These are phyloP conservation scores for Anastrepha obliqua DNA, from an alignment of 1,140 invertebrate species.

Conservation along the genomic window DNA sequence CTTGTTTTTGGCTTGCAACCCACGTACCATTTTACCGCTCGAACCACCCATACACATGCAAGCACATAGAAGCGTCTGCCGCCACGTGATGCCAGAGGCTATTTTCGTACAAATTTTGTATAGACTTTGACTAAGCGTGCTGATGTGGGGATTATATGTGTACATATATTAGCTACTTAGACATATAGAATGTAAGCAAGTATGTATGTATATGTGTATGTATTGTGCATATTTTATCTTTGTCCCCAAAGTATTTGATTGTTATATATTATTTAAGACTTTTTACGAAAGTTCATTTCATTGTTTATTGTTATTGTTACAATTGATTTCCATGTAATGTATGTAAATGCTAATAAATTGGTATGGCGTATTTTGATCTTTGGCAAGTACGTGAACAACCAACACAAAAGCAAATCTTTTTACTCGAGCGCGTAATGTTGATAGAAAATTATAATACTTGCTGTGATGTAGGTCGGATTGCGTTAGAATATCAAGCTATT, in stretches of 20 bases:
- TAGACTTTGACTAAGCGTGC: background rate
- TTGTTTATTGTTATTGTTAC: constrained; percentile 26
- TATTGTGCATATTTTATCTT: background rate
- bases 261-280: background rate
- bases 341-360: background rate
- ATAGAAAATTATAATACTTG: too few relatives aligned
- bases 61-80: background rate
- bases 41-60: background rate
- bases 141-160: background rate
- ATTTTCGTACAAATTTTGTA: background rate
- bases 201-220: too few relatives aligned
- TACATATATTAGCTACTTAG: background rate
- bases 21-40: constrained; percentile 15
- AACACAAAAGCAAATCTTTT: too few relatives aligned
- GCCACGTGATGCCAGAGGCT: background rate
- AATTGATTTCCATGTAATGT: constrained; percentile 19
- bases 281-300: background rate
- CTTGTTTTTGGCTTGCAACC: background rate
- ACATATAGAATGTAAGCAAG: too few relatives aligned
- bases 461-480: too few relatives aligned
- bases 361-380: background rate
- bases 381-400: background rate
- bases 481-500: too few relatives aligned
- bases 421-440: too few relatives aligned
- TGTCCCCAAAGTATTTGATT: background rate